Evolutionary conservation across 2,113 vertebrate genomes (phyloP), one percentile per base, ranked within the genome.

Genomic region (Tretioscincus oriximinensis): DNA sequence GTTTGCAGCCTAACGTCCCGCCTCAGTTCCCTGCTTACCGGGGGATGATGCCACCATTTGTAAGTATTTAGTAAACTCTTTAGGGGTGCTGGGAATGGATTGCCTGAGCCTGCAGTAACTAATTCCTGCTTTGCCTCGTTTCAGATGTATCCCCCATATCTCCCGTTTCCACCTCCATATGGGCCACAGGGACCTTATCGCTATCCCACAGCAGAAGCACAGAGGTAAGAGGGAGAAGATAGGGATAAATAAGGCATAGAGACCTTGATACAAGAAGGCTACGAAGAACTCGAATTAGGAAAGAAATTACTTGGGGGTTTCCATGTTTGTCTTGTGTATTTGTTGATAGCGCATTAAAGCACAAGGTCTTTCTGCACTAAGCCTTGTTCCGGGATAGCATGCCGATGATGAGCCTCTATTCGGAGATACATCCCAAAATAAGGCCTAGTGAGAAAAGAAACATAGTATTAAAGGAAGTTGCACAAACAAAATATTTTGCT

Each of bases 111-210:
- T 9, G 22, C 35, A 9, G 14, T 69, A 45, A 49, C 28, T 1
- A 6, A 18, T 29, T 64, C 26, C 29, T 24, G 7, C 41, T 54
- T 12, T 47, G 3, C 14, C 77, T 26, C 87, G 68, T 86, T 86
- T 18, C 81, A 98, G 97, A 97, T 98, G 97, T 98, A 97, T 92
- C 94, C 97, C 90, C 96, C 97, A 5, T 98, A 97, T 90, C 92
- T 98, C 92, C 96, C 97, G 4, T 98, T 98, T 73, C 97, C 97
- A n/a, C 95, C 94, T 2, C 96, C 96, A 20, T 98, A 96, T 89
- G 97, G 97, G 87, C 97, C 96, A 87, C 97, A 98, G 89, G 97
- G 95, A 76, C 96, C 96, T 70, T 98, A 97, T 91, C 95, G 97
- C 93, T 98, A 94, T 88, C 96, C 96, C 6, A 88, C 94, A 83